phyloP scores from a whole-genome alignment of 2,888 invertebrate genomes.

The Hirudinaria manillensis region DNA sequence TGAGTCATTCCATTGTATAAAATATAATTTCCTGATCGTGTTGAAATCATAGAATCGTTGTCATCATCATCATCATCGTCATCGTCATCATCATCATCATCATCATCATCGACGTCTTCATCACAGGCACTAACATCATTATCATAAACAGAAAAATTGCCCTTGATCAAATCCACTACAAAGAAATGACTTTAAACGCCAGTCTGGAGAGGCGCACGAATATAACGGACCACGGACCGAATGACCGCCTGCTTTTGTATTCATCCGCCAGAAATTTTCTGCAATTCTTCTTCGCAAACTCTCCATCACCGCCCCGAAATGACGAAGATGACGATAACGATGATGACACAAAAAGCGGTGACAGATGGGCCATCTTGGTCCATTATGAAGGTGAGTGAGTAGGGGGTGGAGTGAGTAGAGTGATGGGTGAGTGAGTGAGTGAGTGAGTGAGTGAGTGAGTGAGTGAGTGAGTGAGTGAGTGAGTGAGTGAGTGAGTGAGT shows the following conservation, averaged over 20 bases:
- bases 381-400: background rate
- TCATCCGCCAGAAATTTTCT: too few species aligned
- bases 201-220: too few species aligned
- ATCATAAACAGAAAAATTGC: background rate
- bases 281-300: too few species aligned
- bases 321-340: conserved; percentile 6
- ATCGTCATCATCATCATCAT: conserved; percentile 22
- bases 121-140: background rate
- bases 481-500: background rate
- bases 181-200: background rate
- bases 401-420: background rate
- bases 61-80: conserved; percentile 5
- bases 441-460: background rate
- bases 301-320: background rate
- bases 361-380: background rate
- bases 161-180: too few species aligned
- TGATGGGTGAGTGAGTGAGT: background rate
- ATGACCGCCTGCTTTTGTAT: too few species aligned
- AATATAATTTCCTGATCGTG: too few species aligned
- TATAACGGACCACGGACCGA: background rate
- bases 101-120: conserved; percentile 4
- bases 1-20: too few species aligned
- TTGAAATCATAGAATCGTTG: too few species aligned
- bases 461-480: background rate
- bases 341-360: background rate